phyloP scores from a whole-genome alignment of 2,797 vertebrate species.

The Triplophysa yarkandensis region DNA sequence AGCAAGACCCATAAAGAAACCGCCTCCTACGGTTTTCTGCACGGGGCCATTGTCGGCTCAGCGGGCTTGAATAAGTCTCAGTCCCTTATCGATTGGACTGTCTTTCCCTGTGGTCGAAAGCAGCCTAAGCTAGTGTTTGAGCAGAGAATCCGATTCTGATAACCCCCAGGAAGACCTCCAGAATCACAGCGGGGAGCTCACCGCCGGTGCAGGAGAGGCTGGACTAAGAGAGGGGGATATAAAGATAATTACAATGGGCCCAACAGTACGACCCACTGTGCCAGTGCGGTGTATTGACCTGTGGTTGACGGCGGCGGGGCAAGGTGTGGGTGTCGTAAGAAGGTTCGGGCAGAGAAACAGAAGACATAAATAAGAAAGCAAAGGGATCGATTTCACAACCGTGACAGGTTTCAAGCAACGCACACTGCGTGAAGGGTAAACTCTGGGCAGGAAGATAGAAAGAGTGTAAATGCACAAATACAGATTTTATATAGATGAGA shows the following conservation, averaged over 20 bases:
- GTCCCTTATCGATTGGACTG: slow-evolving; percentile 21
- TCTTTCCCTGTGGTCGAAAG: slow-evolving; percentile 34
- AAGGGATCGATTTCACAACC: slow-evolving; percentile 32
- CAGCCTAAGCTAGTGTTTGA: slow-evolving; percentile 23
- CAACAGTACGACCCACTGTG: slow-evolving; percentile 15
- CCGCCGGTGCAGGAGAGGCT: slow-evolving; percentile 7
- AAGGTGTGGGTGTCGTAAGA: slow-evolving; percentile 24
- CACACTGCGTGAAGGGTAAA: slow-evolving; percentile 19
- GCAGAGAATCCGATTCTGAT: slow-evolving; percentile 40
- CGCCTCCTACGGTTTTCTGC: slow-evolving; percentile 7
- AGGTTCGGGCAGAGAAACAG: slow-evolving; percentile 16
- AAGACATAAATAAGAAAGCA: slow-evolving; percentile 25
- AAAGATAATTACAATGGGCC: slow-evolving; percentile 41
- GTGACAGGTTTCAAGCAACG: slow-evolving; percentile 2
- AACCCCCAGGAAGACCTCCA: slow-evolving; percentile 36
- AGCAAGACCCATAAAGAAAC: background rate
- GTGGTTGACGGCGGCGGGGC: background rate
- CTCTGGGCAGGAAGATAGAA: background rate
- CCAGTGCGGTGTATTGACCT: slow-evolving; percentile 32
- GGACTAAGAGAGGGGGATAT: slow-evolving; percentile 33
- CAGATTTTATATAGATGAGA: slow-evolving; percentile 3
- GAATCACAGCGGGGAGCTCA: slow-evolving; percentile 17
- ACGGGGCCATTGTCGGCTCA: slow-evolving; percentile 12
- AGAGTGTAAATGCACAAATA: background rate
- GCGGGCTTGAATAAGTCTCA: slow-evolving; percentile 17